phyloP scores from a whole-genome alignment of 2,797 vertebrate species.

The Hydrocynus forskahlii region DNA sequence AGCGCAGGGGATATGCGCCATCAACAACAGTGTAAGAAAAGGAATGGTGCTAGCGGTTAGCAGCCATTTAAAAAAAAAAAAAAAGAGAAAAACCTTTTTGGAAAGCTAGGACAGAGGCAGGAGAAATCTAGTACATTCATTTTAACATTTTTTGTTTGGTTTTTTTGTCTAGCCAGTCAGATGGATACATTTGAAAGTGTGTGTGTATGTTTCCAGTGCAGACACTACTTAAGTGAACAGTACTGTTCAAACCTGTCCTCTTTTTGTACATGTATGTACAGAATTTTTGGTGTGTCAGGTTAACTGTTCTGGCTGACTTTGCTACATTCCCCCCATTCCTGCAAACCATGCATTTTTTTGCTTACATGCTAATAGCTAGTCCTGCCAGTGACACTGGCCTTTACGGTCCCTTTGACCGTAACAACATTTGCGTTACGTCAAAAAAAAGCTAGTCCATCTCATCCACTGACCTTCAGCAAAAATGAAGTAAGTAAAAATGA shows the following conservation, averaged over 20 bases:
- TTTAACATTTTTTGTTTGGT: too few relatives aligned
- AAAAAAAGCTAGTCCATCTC: not conserved
- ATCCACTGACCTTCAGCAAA: not conserved
- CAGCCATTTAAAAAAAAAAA: constrained; percentile 28
- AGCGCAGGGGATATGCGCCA: constrained; percentile 46
- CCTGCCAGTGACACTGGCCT: not conserved
- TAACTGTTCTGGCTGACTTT: not conserved
- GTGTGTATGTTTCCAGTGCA: too few relatives aligned
- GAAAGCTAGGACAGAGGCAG: not conserved
- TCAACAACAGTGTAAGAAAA: constrained; percentile 71
- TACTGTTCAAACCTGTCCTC: too few relatives aligned
- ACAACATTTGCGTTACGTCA: not conserved
- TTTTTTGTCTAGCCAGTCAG: too few relatives aligned
- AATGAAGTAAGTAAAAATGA: not conserved
- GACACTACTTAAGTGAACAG: too few relatives aligned
- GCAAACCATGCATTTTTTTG: not conserved
- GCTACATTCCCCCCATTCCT: too few relatives aligned
- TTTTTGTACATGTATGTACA: too few relatives aligned
- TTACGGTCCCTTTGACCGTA: not conserved
- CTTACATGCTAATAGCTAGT: not conserved
- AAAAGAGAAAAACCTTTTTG: not conserved
- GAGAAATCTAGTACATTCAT: not conserved
- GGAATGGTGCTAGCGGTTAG: constrained; percentile 24
- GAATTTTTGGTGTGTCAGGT: not conserved
- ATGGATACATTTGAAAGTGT: too few relatives aligned